Conservation (phyloP, 2,113 vertebrate species). For the Cygnus buccinator region DNA sequence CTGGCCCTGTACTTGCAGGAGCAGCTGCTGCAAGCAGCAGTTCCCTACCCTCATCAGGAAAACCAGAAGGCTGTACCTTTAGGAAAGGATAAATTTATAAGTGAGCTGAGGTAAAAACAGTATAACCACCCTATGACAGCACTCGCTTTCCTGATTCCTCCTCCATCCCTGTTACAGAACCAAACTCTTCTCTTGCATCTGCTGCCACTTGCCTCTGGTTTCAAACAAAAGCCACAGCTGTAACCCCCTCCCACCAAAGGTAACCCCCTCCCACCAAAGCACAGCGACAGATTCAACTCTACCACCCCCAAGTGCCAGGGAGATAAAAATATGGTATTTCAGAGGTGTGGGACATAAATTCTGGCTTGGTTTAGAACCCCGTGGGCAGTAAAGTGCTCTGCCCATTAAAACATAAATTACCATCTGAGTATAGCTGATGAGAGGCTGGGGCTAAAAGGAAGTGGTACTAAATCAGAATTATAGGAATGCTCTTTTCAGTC, state of each 20-base stretch:
- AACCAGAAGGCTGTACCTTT: neutral
- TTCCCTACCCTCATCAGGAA: neutral
- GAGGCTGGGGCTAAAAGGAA: conserved; percentile 33
- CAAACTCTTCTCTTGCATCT: neutral
- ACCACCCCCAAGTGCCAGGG: conserved; percentile 8
- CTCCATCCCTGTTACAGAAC: neutral
- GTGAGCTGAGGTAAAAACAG: neutral
- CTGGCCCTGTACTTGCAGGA: neutral
- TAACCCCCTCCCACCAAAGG: neutral
- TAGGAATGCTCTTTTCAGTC: neutral
- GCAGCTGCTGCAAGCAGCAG: neutral
- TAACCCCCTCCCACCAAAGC: neutral
- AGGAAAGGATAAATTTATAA: neutral
- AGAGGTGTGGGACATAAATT: neutral
- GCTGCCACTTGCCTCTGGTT: neutral
- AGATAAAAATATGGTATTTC: conserved; percentile 59
- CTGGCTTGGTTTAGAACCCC: conserved; percentile 26
- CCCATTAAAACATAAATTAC: conserved; percentile 61
- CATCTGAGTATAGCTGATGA: neutral
- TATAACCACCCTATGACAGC: neutral
- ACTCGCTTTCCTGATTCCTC: neutral
- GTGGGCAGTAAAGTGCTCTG: conserved; percentile 32
- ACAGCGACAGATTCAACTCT: conserved; percentile 29
- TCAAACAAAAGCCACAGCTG: neutral
- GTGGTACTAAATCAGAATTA: conserved; percentile 34